Percentiles rank a stretch among this genome's conserved stretches.
These are phyloP conservation scores for Gobionotothen gibberifrons DNA, from an alignment of 2,797 vertebrate genomes.

Conservation along the genomic window DNA sequence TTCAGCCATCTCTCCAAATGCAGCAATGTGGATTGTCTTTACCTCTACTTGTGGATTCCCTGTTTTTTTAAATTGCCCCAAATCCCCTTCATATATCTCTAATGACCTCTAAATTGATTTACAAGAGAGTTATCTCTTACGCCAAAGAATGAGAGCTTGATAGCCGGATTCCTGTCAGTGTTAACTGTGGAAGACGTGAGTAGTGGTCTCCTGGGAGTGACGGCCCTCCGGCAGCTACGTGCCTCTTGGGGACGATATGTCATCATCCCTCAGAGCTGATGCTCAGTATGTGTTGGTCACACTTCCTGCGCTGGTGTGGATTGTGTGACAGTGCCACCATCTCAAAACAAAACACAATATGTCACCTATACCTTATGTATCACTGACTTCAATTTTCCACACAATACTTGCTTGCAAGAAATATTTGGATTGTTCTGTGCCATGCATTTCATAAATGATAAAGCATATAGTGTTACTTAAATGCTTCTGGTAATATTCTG, in stretches of 20 bases:
- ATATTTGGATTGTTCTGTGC: constrained; percentile 13
- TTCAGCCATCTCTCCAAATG: constrained; percentile 4
- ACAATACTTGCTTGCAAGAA: neutral
- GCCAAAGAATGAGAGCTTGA: constrained; percentile 54
- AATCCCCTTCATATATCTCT: constrained; percentile 54
- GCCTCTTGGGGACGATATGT: constrained; percentile 57
- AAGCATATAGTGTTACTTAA: constrained; percentile 19
- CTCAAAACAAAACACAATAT: constrained; percentile 29
- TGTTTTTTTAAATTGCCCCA: constrained; percentile 17
- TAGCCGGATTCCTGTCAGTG: constrained; percentile 48
- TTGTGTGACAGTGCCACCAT: constrained; percentile 16
- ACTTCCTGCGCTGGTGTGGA: constrained; percentile 16
- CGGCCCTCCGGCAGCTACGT: constrained; percentile 46
- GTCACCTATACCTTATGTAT: constrained; percentile 2
- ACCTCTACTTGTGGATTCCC: neutral
- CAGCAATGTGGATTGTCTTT: neutral
- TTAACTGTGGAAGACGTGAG: constrained; percentile 55
- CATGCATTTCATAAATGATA: constrained; percentile 2
- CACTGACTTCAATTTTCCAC: neutral
- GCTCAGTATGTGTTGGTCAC: constrained; percentile 51
- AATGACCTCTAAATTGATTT: constrained; percentile 73
- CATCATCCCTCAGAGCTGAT: constrained; percentile 55
- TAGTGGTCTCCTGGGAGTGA: constrained; percentile 35
- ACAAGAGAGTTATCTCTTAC: constrained; percentile 42
- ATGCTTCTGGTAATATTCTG: constrained; percentile 29